Percentiles rank a stretch among this genome's conserved stretches.
phyloP scores from a whole-genome alignment of 2,797 vertebrate genomes.

The Sus cebifrons region DNA sequence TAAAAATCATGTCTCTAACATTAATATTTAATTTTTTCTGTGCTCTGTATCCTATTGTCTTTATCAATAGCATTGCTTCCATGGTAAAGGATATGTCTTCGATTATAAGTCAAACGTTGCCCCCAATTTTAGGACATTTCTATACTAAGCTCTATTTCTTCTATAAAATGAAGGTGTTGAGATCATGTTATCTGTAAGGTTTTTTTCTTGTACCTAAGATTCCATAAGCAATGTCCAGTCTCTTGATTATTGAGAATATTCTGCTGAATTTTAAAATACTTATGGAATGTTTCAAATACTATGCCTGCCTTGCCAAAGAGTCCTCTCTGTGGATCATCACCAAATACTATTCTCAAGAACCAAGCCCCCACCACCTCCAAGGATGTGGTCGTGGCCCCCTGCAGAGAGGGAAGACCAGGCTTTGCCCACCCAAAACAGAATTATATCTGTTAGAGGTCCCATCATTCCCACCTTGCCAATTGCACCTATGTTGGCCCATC shows the following conservation, averaged over 20 bases:
- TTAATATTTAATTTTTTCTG: background rate
- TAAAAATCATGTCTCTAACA: constrained; percentile 36
- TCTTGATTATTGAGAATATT: constrained; percentile 32
- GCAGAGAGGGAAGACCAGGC: background rate
- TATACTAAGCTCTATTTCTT: constrained; percentile 54
- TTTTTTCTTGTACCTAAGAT: background rate
- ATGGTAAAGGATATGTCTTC: background rate
- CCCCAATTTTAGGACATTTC: background rate
- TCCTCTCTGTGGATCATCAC: background rate
- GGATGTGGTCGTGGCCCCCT: background rate
- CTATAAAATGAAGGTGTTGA: background rate
- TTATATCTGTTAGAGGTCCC: background rate
- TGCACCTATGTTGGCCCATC: background rate
- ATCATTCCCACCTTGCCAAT: background rate
- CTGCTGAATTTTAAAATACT: background rate
- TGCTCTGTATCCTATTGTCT: background rate
- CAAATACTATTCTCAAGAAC: background rate
- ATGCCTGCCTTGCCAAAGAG: background rate
- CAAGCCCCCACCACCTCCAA: background rate
- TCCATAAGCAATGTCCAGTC: background rate
- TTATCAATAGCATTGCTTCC: background rate
- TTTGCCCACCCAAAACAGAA: background rate
- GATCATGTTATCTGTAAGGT: background rate
- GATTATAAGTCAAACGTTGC: constrained; percentile 35
- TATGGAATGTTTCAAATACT: background rate